A percentile compares a stretch with the other conserved stretches of the same genome.
Evolutionary conservation across 2,797 vertebrate species (phyloP).

Genomic region (Siniperca obscura): DNA sequence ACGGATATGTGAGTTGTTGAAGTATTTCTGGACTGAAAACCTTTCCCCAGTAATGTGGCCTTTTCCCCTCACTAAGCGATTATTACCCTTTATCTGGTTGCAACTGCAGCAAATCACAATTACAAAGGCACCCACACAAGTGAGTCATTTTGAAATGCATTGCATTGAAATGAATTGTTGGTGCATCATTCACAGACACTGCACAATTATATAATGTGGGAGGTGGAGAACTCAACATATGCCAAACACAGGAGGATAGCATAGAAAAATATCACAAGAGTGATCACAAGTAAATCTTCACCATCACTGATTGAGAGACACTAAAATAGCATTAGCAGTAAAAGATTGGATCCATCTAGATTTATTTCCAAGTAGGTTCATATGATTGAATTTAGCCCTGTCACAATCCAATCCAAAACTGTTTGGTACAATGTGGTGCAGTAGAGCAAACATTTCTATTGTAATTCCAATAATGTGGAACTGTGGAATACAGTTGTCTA

Average conservation of each 20-base stretch:
- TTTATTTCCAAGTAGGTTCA: not conserved
- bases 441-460: not conserved
- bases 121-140: constrained; percentile 18
- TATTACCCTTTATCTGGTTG: not conserved
- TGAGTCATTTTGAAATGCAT: constrained; percentile 27
- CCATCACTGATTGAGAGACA: not conserved
- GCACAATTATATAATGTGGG: constrained; percentile 39
- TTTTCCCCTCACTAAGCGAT: not conserved
- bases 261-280: not conserved
- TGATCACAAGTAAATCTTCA: constrained; percentile 17
- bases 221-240: constrained; percentile 19
- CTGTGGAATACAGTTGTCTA: too few species aligned
- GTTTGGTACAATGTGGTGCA: not conserved
- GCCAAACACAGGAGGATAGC: not conserved
- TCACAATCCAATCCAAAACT: not conserved
- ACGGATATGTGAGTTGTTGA: not conserved
- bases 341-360: not conserved
- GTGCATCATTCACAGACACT: constrained; percentile 29
- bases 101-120: not conserved
- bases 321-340: not conserved
- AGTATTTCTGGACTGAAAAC: not conserved
- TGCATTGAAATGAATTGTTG: not conserved
- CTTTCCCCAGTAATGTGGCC: not conserved
- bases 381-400: not conserved
- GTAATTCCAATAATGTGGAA: not conserved